Evolutionary conservation across 1,140 invertebrate species (phyloP).

Genomic region (Lordiphosa stackelbergi): DNA sequence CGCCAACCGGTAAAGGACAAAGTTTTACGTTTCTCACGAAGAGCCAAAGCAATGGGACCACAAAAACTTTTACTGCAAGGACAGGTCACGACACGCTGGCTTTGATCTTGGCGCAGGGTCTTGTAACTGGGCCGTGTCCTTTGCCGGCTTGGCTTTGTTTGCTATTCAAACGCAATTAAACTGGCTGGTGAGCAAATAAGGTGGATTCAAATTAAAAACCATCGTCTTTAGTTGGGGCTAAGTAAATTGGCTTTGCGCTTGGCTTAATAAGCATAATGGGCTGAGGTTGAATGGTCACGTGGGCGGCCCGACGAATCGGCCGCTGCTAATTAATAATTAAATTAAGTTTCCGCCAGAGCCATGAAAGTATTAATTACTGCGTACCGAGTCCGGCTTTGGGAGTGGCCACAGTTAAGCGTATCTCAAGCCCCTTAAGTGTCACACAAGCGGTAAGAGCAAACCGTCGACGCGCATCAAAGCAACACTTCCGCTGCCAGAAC

Average conservation of each 20-base stretch:
- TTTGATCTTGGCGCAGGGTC: slow-evolving; percentile 58
- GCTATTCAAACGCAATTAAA: slow-evolving; percentile 59
- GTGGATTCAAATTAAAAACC: slow-evolving; percentile 32
- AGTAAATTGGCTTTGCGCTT: slow-evolving; percentile 59
- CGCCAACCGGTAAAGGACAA: slow-evolving; percentile 54
- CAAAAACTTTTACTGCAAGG: slow-evolving; percentile 52
- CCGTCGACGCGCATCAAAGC: slow-evolving; percentile 28
- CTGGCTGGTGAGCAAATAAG: slow-evolving; percentile 32
- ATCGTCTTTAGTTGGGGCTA: slow-evolving; percentile 34
- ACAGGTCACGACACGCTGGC: slow-evolving; percentile 64
- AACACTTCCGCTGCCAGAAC: slow-evolving; percentile 36
- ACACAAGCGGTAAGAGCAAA: slow-evolving; percentile 11
- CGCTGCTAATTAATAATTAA: slow-evolving; percentile 67
- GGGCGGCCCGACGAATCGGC: not conserved
- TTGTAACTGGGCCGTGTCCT: slow-evolving; percentile 7
- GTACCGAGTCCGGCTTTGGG: slow-evolving; percentile 48
- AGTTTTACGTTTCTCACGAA: slow-evolving; percentile 31
- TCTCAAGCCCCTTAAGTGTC: not conserved
- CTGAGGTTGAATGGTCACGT: slow-evolving; percentile 13
- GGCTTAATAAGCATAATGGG: slow-evolving; percentile 66
- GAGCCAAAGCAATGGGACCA: slow-evolving; percentile 33
- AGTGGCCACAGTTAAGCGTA: slow-evolving; percentile 16
- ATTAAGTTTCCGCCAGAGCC: slow-evolving; percentile 54
- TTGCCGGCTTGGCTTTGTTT: slow-evolving; percentile 47
- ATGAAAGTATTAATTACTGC: slow-evolving; percentile 69